These are phyloP conservation scores for Prosopocoilus inquinatus DNA, from an alignment of 2,888 invertebrate genomes.

Conservation along the genomic window DNA sequence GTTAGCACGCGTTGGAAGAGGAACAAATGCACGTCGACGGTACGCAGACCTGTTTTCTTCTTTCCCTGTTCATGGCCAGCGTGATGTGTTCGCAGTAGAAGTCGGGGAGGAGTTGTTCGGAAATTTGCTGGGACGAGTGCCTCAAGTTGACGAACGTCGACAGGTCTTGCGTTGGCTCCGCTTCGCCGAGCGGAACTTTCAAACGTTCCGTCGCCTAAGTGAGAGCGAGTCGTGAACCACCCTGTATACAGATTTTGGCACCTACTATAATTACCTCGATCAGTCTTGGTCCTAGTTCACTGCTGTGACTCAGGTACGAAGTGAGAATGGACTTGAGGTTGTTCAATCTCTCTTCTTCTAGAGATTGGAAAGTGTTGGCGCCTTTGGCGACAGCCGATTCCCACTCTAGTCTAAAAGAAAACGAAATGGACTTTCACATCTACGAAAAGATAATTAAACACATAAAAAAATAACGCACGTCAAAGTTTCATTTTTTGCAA, in stretches of 20 bases:
- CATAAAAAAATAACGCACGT: too few relatives aligned
- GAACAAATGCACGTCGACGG: not conserved
- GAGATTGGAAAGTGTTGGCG: conserved; percentile 78
- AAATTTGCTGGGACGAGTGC: conserved; percentile 59
- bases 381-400: conserved; percentile 87
- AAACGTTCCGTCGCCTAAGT: conserved; percentile 68
- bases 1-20: conserved; percentile 3
- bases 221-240: conserved; percentile 20
- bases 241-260: conserved; percentile 1
- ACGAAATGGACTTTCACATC: too few relatives aligned
- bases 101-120: conserved; percentile 87
- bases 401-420: conserved; percentile 72
- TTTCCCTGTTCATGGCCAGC: conserved; percentile 87
- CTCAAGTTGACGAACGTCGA: conserved; percentile 65
- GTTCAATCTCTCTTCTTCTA: conserved; percentile 86
- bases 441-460: too few relatives aligned
- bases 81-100: conserved; percentile 95
- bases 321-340: conserved; percentile 72
- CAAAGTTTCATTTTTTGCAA: too few relatives aligned
- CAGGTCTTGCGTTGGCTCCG: conserved; percentile 69
- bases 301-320: conserved; percentile 63
- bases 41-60: conserved; percentile 70
- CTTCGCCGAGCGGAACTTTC: conserved; percentile 67
- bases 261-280: conserved; percentile 62
- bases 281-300: conserved; percentile 76